Evolutionary conservation across 2,113 vertebrate species (phyloP), one percentile per base, ranked within the genome.

Genomic region (Dipodomys spectabilis): DNA sequence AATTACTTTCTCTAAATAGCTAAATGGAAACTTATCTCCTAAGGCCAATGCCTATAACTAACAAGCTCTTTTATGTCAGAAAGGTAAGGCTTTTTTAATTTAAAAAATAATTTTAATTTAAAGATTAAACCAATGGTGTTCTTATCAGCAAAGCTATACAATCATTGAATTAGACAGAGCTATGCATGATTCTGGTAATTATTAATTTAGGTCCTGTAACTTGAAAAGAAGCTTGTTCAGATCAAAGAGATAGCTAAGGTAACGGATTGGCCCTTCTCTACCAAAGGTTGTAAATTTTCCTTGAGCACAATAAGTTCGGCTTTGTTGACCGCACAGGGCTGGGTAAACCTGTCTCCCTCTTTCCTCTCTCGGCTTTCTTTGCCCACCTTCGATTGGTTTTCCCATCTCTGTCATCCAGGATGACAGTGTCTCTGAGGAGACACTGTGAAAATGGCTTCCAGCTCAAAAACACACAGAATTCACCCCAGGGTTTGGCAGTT

Each of bases 131-230:
- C 57, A 5, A 0, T 39, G 10, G 0, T 35, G 9, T 87, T 53
- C 44, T 86, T 94, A 82, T 25, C 60, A 60, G 7, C 2, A 32
- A 65, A 72, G 30, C 53, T 23, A 8, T 19, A 57, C 11, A 35
- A 0, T 44, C 80, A 71, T 4, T 7, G 28, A 32, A 16, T 53
- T 82, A 28, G 3, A 82, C 20, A 75, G 39, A 20, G 2, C 22
- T n/a, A 16, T 44, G 19, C 5, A 30, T 77, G 45, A 30, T 64
- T 69, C 53, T 23, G 32, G 19, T 45, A 86, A 74, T 92, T 35
- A 75, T 74, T 79, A 83, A 79, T 62, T 92, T 30, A 86, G 73
- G 11, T 49, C 72, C 15, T 75, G 2, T 74, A 75, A 75, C 45
- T 86, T 88, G 44, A 75, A 71, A 75, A 65, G 39, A 67, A 20